Evolutionary conservation across 2,888 invertebrate genomes (phyloP), one percentile per base, ranked within the genome.

Genomic region (Tineola bisselliella): DNA sequence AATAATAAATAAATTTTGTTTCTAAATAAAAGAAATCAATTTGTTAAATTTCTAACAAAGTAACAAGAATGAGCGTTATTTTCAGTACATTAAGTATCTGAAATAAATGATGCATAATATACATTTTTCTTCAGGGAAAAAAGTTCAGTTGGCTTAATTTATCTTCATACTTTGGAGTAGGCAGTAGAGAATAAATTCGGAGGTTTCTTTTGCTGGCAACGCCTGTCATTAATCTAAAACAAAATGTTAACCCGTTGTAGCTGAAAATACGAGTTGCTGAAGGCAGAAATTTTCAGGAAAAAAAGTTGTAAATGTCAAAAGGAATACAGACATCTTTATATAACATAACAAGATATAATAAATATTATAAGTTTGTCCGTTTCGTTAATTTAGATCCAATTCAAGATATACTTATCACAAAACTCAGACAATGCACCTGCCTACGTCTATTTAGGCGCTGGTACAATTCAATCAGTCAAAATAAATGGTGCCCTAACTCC

Each of bases 101-200:
- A 48, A 48, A 48, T 48, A 48, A 48, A 48, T 48, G 48, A 48
- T 48, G 15, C n/a, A 54, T 54, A 54, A 54, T 54, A 25, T 54
- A 54, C 19, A 54, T 54, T 19, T 19, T 54, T 54, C 15, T 5
- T 52, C 11, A 25, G 54, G 12, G 54, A 54, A 54, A 48, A 48
- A 54, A 54, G 12, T 19, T 54, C 8, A 10, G 25, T n/a, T 54
- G 19, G 54, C 54, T 54, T 18, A 54, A 54, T 54, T 54, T 54
- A 54, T 54, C 54, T 54, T 54, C 54, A 54, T 25, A 54, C 54
- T 18, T 54, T 54, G 12, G 48, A 48, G 48, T 13, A 15, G 48
- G 48, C 15, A 10, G 54, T 54, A 18, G 54, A 10, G 25, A 54
- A 54, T 54, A 54, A 18, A 54, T 54, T 54, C 25, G 18, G 18